These are phyloP conservation scores for Prochilodus magdalenae DNA, from an alignment of 2,113 vertebrate species.

Conservation along the genomic window DNA sequence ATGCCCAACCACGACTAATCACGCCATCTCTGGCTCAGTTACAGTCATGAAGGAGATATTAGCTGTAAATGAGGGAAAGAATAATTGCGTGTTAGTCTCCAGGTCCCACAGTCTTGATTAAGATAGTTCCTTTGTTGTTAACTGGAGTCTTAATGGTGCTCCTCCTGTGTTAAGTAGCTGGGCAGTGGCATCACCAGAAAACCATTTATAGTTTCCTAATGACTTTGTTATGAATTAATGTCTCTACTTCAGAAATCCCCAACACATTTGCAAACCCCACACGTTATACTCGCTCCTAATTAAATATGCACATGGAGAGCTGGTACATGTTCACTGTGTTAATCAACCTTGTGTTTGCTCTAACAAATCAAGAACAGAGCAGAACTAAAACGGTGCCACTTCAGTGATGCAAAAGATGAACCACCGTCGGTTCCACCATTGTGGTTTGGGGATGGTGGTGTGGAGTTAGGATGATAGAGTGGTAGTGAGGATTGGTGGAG, in stretches of 20 bases:
- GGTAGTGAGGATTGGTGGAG: no score
- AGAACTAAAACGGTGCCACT: no score
- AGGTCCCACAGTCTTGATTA: neutral
- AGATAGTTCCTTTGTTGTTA: neutral
- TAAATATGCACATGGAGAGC: neutral
- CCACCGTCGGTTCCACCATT: no score
- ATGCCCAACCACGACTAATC: neutral
- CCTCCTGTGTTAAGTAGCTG: neutral
- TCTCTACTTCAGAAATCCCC: neutral
- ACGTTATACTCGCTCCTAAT: neutral
- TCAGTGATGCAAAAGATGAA: no score
- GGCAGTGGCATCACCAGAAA: no score
- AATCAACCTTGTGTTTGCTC: neutral
- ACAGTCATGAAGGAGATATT: neutral
- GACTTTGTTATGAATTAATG: neutral
- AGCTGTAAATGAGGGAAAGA: slow-evolving; percentile 1
- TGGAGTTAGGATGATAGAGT: no score
- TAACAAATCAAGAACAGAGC: neutral
- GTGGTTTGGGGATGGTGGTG: no score
- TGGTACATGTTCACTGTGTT: neutral
- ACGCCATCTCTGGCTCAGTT: neutral
- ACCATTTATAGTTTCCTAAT: neutral
- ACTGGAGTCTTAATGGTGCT: neutral
- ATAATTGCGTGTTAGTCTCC: neutral
- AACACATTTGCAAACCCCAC: neutral